These are phyloP conservation scores for Aegithalos caudatus DNA, from an alignment of 2,113 vertebrate species.

Conservation along the genomic window DNA sequence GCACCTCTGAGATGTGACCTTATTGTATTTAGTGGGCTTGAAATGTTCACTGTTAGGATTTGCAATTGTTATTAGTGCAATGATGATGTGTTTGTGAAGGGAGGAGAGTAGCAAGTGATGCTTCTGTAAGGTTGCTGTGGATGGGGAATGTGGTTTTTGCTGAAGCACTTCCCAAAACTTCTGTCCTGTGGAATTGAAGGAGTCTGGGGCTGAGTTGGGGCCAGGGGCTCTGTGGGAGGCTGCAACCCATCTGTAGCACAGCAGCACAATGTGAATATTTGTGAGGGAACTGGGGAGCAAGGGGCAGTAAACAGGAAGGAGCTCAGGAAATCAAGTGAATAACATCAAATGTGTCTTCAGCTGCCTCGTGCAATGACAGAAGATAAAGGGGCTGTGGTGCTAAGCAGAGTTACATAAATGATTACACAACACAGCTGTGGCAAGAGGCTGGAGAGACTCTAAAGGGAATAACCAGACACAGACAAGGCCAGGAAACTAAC, in stretches of 20 bases:
- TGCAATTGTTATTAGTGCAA: background rate
- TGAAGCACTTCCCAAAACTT: background rate
- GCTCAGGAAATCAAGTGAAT: background rate
- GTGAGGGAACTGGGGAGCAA: background rate
- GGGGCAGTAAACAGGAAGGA: background rate
- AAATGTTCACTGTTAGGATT: background rate
- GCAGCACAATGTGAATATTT: background rate
- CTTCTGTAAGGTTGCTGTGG: background rate
- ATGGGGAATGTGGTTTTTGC: background rate
- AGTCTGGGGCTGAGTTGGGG: background rate
- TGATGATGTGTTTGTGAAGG: background rate
- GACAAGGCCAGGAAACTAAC: background rate
- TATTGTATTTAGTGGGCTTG: no score
- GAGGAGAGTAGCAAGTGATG: background rate
- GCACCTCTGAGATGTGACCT: background rate
- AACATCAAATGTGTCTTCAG: background rate
- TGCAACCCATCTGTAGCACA: background rate
- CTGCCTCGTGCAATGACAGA: background rate
- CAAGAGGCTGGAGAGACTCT: background rate
- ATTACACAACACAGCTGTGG: background rate
- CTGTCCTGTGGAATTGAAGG: background rate
- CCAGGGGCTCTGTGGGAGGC: background rate
- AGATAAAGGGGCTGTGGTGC: background rate
- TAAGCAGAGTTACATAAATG: background rate
- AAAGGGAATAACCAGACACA: background rate